A percentile compares a stretch with the other conserved stretches of the same genome.
Evolutionary conservation across 2,113 vertebrate species (phyloP).

Genomic region (Mastomys natalensis): DNA sequence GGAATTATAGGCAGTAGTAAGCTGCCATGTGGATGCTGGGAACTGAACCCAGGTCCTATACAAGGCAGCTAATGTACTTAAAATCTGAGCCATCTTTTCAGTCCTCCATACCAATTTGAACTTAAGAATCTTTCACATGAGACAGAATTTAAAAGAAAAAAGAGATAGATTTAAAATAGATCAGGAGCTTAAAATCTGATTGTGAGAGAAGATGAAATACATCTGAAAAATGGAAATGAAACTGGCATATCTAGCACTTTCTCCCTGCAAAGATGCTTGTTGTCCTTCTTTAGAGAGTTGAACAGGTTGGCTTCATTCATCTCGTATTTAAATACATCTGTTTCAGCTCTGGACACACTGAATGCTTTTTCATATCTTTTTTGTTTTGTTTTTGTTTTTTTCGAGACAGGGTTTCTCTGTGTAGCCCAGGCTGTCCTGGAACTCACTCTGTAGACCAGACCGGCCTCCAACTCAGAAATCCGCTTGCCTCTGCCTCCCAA

Average conservation of each 20-base stretch:
- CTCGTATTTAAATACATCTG: neutral
- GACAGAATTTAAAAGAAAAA: constrained; percentile 59
- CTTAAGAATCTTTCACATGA: constrained; percentile 22
- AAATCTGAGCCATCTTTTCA: neutral
- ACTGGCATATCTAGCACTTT: neutral
- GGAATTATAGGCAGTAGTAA: neutral
- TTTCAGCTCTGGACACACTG: neutral
- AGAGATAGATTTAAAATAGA: neutral
- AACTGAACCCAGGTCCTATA: neutral
- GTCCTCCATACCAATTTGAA: constrained; percentile 22
- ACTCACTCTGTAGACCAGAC: no score
- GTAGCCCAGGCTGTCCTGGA: no score
- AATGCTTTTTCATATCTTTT: constrained; percentile 13
- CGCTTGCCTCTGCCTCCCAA: no score
- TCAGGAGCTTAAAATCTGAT: constrained; percentile 34
- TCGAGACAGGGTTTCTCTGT: no score
- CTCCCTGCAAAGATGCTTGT: neutral
- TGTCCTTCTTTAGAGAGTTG: neutral
- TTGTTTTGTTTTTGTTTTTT: no score
- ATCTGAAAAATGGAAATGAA: constrained; percentile 6
- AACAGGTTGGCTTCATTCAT: neutral
- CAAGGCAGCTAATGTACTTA: neutral
- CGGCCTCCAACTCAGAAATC: no score
- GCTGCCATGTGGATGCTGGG: neutral
- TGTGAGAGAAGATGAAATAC: constrained; percentile 28